These are phyloP conservation scores for Pseudorhiza aurosa DNA, from an alignment of 30 jellyfish, hydroid and myxozoan genomes.

Conservation along the genomic window DNA sequence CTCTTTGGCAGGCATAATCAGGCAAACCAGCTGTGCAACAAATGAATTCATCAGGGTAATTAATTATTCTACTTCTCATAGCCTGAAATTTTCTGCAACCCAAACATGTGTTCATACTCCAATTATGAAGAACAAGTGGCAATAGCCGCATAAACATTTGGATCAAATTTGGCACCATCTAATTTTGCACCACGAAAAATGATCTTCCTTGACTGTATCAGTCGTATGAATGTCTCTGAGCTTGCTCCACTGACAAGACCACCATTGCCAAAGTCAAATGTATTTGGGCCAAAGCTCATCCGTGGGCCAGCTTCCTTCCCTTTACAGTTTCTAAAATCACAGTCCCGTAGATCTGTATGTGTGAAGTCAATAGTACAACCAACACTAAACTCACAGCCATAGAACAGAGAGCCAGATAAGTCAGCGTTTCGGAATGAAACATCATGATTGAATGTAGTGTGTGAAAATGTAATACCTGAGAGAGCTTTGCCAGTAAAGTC, in stretches of 20 bases:
- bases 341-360: slow-evolving; percentile 79
- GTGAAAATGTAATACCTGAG: slow-evolving; percentile 74
- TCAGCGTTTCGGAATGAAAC: slow-evolving; percentile 70
- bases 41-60: too few species aligned
- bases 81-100: too few species aligned
- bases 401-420: slow-evolving; percentile 70
- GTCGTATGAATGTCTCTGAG: slow-evolving; percentile 70
- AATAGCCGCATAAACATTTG: slow-evolving; percentile 64
- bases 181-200: slow-evolving; percentile 76
- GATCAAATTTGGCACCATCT: slow-evolving; percentile 85
- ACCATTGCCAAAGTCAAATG: slow-evolving; percentile 83
- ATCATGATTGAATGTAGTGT: slow-evolving; percentile 82
- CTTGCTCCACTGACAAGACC: slow-evolving; percentile 92
- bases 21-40: too few species aligned
- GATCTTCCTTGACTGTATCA: slow-evolving; percentile 63
- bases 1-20: too few species aligned
- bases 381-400: slow-evolving; percentile 87
- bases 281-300: slow-evolving; percentile 83
- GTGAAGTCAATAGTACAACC: slow-evolving; percentile 70
- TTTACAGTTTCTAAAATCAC: slow-evolving; percentile 88
- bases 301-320: slow-evolving; percentile 91
- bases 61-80: too few species aligned
- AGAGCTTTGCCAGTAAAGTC: slow-evolving; percentile 74
- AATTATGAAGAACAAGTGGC: slow-evolving; percentile 13
- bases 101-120: too few species aligned